Evolutionary conservation across 1,140 invertebrate genomes (phyloP), one percentile per base, ranked within the genome.

Genomic region (Brachionus manjavacas): DNA sequence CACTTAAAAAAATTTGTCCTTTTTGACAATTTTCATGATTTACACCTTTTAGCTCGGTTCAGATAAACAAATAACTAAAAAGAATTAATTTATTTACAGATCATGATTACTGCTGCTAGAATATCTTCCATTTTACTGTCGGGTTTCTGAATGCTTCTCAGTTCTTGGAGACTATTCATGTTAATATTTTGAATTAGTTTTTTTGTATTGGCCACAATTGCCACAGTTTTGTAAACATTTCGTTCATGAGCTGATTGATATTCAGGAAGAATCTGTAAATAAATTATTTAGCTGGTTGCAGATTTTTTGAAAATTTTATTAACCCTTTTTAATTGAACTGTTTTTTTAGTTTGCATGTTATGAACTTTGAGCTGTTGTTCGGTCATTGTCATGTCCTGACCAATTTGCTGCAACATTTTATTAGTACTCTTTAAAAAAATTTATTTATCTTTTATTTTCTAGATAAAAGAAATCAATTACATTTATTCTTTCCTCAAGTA

Each of bases 231-330:
- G 85, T 88, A 90, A 23, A 89, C 88, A 68, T 88, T 88, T 49
- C 89, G 85, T 85, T 90, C 88, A 85, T 89, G 88, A 41, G 89
- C 87, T 25, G 89, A 87, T 80, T 90, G 88, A 83, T 89, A 90
- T 85, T 90, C 88, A 20, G 89, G 89, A 25, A 90, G 85, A 12
- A 88, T 68, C 84, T 85, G 39, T n/a, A 68, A 68, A 79, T 6
- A 68, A 52, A 23, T 23, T 12, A n/a, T 28, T 46, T 28, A 52
- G 7, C 46, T 39, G 11, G 28, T 12, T 39, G 25, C 4, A 35
- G 6, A 35, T 35, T 35, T 35, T 35, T 35, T 35, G 31, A 6
- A 35, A 35, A 35, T 35, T 35, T 35, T 35, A 85, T 86, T 4
- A 86, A 39, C 89, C 89, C 84, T 88, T 88, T 74, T 89, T 87